Evolutionary conservation across 53 echinoderm and acorn worm species (phyloP).

Genomic region (Actinopyga echinites): DNA sequence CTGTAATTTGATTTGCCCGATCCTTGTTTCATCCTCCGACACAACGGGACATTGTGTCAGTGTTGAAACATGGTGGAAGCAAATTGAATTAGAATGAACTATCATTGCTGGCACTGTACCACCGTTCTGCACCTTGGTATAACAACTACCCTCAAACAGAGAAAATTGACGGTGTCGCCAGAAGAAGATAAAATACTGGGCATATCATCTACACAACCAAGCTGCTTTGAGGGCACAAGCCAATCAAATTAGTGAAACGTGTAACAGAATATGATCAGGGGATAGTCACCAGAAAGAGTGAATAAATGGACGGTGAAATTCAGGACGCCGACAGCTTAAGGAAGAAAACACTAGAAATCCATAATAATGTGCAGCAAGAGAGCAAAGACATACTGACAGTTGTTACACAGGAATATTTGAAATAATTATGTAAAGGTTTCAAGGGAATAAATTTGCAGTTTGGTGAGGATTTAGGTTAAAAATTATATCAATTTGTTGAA

Average conservation of each 20-base stretch:
- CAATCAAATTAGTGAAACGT: constrained; percentile 18
- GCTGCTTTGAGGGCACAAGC: constrained; percentile 17
- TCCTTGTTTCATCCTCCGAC: constrained; percentile 9
- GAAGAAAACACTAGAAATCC: no score
- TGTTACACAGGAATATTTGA: no score
- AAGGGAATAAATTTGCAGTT: no score
- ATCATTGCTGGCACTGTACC: constrained; percentile 27
- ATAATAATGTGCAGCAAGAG: no score
- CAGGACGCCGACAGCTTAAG: neutral
- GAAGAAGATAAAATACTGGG: constrained; percentile 1
- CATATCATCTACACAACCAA: constrained; percentile 7
- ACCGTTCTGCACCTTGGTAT: constrained; percentile 11
- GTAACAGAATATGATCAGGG: constrained; percentile 27
- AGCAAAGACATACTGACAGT: no score
- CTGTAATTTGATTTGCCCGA: constrained; percentile 28
- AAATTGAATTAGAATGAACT: constrained; percentile 29
- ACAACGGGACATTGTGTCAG: constrained; percentile 37
- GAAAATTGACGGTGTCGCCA: constrained; percentile 38
- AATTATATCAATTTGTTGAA: no score
- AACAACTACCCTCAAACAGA: constrained; percentile 20
- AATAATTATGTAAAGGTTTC: no score
- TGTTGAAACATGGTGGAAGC: constrained; percentile 28
- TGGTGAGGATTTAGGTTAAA: no score
- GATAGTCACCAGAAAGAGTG: constrained; percentile 3
- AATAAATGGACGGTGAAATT: constrained; percentile 16